Conservation (phyloP, 2,113 vertebrate species). For the Glaucidium brasilianum region DNA sequence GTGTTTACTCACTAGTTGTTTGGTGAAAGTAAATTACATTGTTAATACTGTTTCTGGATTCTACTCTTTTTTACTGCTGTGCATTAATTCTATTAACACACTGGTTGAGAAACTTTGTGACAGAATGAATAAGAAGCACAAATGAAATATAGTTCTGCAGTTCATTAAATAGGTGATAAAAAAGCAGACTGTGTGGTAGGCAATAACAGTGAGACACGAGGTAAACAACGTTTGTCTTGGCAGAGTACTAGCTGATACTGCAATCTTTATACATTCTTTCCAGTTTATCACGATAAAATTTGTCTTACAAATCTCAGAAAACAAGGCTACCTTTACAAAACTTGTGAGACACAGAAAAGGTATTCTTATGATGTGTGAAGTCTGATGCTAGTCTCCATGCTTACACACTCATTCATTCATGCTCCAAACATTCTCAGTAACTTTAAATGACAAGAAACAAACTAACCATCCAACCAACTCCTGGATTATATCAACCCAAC, state of each 20-base stretch:
- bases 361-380: neutral
- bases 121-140: neutral
- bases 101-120: neutral
- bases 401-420: neutral
- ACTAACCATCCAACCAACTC: too few relatives aligned
- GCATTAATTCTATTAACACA: constrained; percentile 27
- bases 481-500: neutral
- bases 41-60: neutral
- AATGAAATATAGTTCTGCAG: neutral
- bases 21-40: constrained; percentile 26
- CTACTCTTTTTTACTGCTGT: neutral
- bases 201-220: neutral
- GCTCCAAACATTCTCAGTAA: neutral
- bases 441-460: neutral
- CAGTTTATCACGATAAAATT: neutral
- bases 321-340: neutral
- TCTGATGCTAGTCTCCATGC: neutral
- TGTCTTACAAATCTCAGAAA: neutral
- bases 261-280: neutral
- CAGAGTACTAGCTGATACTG: neutral
- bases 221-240: neutral
- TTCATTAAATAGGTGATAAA: constrained; percentile 27
- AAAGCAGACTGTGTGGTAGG: neutral
- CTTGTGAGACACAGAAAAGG: neutral
- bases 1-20: neutral